These are phyloP conservation scores for Eudasyphora cyanicolor DNA, from an alignment of 2,888 invertebrate species.

Conservation along the genomic window DNA sequence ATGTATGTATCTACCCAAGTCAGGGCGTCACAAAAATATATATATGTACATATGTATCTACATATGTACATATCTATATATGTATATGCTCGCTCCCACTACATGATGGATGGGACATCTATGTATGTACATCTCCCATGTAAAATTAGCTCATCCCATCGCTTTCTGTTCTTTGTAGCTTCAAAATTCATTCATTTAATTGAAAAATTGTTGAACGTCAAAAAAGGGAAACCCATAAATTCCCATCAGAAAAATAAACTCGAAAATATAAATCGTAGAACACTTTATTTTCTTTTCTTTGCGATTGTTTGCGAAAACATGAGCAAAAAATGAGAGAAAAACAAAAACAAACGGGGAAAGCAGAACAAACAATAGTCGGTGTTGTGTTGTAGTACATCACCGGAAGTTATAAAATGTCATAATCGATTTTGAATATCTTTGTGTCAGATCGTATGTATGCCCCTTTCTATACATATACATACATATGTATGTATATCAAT, in stretches of 20 bases:
- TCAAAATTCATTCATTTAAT: slow-evolving; percentile 4
- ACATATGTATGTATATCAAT: no score
- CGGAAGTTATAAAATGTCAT: slow-evolving; percentile 59
- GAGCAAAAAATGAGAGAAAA: background rate
- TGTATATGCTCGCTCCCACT: no score
- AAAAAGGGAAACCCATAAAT: slow-evolving; percentile 45
- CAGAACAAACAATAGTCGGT: background rate
- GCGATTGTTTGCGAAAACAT: background rate
- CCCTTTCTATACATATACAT: background rate
- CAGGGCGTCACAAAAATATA: no score
- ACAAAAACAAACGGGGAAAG: background rate
- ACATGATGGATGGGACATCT: no score
- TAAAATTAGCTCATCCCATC: no score
- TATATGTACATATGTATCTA: no score
- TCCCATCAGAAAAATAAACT: slow-evolving; percentile 27
- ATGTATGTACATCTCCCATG: no score
- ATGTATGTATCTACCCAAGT: no score
- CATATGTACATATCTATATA: no score
- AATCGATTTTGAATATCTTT: slow-evolving; percentile 30
- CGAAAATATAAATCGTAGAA: slow-evolving; percentile 25
- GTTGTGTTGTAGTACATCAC: background rate
- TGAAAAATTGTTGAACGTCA: slow-evolving; percentile 5
- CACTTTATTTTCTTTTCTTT: slow-evolving; percentile 12
- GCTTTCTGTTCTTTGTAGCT: background rate
- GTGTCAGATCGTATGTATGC: background rate